Conservation (phyloP, 2,888 invertebrate genomes). For the Drosophila anomelani region DNA sequence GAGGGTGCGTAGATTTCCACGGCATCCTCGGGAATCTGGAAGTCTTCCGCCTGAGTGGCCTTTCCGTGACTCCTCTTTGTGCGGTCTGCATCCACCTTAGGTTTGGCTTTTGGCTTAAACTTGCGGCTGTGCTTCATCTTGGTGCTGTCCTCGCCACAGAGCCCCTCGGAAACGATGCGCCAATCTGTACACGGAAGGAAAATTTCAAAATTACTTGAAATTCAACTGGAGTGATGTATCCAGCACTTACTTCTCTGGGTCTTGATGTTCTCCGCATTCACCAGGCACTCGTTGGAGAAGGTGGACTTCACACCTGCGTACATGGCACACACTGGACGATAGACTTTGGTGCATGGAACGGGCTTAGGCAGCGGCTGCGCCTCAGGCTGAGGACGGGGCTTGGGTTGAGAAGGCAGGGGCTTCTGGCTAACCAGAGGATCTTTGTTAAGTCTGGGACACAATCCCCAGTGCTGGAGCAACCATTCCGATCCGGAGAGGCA, state of each 20-base stretch:
- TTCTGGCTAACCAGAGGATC: conserved; percentile 27
- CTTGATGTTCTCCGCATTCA: conserved; percentile 75
- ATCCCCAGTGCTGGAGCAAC: conserved; percentile 56
- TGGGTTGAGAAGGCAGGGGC: not conserved
- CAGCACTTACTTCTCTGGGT: conserved; percentile 65
- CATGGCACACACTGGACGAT: conserved; percentile 76
- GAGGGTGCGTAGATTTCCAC: conserved; percentile 72
- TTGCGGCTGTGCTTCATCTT: conserved; percentile 65
- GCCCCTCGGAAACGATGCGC: conserved; percentile 70
- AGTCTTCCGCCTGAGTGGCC: conserved; percentile 50
- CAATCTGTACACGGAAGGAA: conserved; percentile 59
- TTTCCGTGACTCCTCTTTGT: conserved; percentile 56
- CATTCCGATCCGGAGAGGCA: conserved; percentile 62
- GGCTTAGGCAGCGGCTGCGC: conserved; percentile 32
- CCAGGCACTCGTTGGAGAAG: conserved; percentile 77
- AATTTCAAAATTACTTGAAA: not conserved
- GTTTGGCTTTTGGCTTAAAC: conserved; percentile 52
- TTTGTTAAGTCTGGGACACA: conserved; percentile 41
- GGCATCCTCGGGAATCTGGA: conserved; percentile 58
- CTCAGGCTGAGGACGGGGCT: not conserved
- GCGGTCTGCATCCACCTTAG: conserved; percentile 55
- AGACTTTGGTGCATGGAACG: conserved; percentile 71
- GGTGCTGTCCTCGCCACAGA: conserved; percentile 78
- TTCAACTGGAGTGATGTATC: no score
- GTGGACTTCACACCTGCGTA: conserved; percentile 80